Evolutionary conservation across 37 sponge, comb jelly and placozoan species (phyloP).

Genomic region (Aplysina aerophoba): DNA sequence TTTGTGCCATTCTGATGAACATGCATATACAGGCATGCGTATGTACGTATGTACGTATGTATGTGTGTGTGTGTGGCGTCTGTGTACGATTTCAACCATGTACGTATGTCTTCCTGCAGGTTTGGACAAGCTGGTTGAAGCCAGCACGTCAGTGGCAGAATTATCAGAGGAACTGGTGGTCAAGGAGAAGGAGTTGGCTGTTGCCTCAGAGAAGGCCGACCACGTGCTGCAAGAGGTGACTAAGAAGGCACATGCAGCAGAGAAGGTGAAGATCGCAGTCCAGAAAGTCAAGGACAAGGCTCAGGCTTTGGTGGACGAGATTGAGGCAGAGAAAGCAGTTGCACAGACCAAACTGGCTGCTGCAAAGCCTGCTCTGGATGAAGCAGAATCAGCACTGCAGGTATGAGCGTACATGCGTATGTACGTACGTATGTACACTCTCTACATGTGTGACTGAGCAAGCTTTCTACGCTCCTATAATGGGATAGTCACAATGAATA

Average conservation of each 20-base stretch:
- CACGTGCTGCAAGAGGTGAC: conserved; percentile 93
- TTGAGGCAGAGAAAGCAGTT: conserved; percentile 89
- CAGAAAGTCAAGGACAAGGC: conserved; percentile 99
- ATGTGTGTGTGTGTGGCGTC: too few species aligned
- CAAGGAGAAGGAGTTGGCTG: conserved; percentile 98
- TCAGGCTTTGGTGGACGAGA: conserved; percentile 95
- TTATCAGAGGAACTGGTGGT: conserved; percentile 89
- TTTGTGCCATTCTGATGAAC: too few species aligned
- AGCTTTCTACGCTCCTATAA: too few species aligned
- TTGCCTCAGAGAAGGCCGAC: conserved; percentile 92
- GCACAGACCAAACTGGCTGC: conserved; percentile 89
- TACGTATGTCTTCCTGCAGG: not conserved
- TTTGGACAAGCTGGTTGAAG: conserved; percentile 94
- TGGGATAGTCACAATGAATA: too few species aligned
- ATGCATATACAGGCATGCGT: too few species aligned
- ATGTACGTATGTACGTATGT: too few species aligned
- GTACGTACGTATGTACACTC: too few species aligned
- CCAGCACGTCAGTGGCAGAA: conserved; percentile 89
- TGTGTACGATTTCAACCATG: too few species aligned
- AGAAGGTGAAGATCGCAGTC: conserved; percentile 93
- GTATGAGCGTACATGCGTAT: too few species aligned
- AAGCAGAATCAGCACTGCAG: conserved; percentile 92
- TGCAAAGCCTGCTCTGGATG: conserved; percentile 95
- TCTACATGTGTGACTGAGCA: too few species aligned
- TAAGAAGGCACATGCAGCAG: conserved; percentile 96